Conservation (phyloP, 2,113 vertebrate genomes). For the Chamaea fasciata region DNA sequence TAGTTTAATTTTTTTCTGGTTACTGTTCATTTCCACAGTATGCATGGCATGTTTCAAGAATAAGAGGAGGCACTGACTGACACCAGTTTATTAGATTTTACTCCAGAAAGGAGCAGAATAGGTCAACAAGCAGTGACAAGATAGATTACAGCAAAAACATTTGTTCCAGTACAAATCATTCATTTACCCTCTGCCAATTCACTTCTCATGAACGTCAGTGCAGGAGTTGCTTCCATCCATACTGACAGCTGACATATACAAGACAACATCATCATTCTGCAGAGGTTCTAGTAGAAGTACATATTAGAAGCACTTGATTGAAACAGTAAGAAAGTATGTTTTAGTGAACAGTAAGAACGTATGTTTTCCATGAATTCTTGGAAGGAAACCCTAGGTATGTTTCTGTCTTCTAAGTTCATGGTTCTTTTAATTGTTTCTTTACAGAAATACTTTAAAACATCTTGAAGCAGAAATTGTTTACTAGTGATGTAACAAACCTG, state of each 20-base stretch:
- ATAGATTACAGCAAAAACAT: neutral
- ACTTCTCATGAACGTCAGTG: neutral
- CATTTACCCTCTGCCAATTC: neutral
- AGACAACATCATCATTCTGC: neutral
- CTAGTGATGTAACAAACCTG: neutral
- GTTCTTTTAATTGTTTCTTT: neutral
- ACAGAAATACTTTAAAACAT: neutral
- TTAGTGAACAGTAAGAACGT: neutral
- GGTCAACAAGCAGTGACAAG: neutral
- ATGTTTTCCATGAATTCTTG: neutral
- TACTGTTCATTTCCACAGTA: neutral
- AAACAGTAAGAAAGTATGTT: neutral
- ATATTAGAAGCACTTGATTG: neutral
- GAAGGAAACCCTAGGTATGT: neutral
- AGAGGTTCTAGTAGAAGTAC: neutral
- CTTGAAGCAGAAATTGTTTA: neutral
- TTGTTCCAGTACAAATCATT: neutral
- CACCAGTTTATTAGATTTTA: neutral
- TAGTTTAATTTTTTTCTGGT: neutral
- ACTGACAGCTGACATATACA: neutral
- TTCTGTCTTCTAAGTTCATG: neutral
- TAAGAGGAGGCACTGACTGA: neutral
- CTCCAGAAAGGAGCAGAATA: neutral
- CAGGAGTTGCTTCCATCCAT: neutral
- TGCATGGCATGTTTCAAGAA: neutral